Evolutionary conservation across 2,888 invertebrate species (phyloP).

Genomic region (Romanomermis culicivorax): DNA sequence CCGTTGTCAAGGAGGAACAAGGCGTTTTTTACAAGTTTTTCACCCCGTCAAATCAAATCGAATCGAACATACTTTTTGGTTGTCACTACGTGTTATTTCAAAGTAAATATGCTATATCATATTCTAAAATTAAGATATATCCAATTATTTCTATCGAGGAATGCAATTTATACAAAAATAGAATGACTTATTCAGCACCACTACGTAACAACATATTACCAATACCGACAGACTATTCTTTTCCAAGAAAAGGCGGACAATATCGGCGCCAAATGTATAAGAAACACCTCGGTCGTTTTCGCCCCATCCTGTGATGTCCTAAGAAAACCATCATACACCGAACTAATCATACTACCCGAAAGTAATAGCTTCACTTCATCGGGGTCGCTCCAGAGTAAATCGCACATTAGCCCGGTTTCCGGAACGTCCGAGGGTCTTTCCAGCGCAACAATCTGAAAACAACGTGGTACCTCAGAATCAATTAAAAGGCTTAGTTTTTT

Average conservation of each 20-base stretch:
- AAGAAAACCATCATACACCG: background rate
- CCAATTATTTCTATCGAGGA: too few relatives aligned
- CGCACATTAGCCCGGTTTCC: slow-evolving; percentile 32
- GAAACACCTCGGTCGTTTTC: slow-evolving; percentile 38
- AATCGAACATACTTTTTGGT: too few relatives aligned
- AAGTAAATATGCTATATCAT: too few relatives aligned
- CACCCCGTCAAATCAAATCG: too few relatives aligned
- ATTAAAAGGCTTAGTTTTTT: background rate
- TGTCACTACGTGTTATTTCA: too few relatives aligned
- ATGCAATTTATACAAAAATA: too few relatives aligned
- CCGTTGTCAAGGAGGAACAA: too few relatives aligned
- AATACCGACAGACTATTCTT: slow-evolving; percentile 45
- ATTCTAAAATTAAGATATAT: too few relatives aligned
- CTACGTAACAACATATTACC: too few relatives aligned
- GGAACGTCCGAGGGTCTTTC: slow-evolving; percentile 30
- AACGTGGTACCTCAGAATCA: background rate
- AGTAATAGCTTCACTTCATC: slow-evolving; percentile 9
- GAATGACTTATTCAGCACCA: too few relatives aligned
- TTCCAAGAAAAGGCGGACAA: slow-evolving; percentile 94
- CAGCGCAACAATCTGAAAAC: slow-evolving; percentile 24
- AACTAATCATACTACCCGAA: background rate
- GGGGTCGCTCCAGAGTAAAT: slow-evolving; percentile 29
- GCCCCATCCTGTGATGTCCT: slow-evolving; percentile 54
- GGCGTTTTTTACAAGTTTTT: too few relatives aligned
- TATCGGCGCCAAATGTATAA: slow-evolving; percentile 52